These are phyloP conservation scores for Aquatica leii DNA, from an alignment of 2,888 invertebrate genomes.

Conservation along the genomic window DNA sequence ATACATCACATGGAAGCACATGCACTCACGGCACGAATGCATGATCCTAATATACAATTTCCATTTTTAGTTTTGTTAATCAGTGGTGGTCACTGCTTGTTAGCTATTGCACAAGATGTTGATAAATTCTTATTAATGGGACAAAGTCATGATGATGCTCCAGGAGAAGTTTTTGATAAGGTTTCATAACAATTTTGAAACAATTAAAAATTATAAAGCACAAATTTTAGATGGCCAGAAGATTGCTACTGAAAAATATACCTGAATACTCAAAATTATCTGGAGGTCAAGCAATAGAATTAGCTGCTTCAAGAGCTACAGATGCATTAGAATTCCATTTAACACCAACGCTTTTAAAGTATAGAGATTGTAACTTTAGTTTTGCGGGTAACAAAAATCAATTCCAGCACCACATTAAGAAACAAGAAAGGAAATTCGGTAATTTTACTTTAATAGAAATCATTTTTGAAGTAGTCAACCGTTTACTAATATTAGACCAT, in stretches of 20 bases:
- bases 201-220: too few species aligned
- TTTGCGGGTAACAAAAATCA: constrained; percentile 83
- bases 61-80: constrained; percentile 90
- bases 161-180: constrained; percentile 95
- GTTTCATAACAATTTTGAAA: constrained; percentile 56
- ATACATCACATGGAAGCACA: constrained; percentile 99
- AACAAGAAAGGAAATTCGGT: constrained; percentile 40
- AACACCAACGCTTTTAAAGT: constrained; percentile 68
- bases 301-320: constrained; percentile 74
- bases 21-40: constrained; percentile 87
- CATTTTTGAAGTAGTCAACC: neutral
- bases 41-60: constrained; percentile 72
- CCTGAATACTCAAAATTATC: constrained; percentile 75
- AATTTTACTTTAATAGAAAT: neutral
- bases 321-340: constrained; percentile 73
- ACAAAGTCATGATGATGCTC: constrained; percentile 81
- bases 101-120: constrained; percentile 77
- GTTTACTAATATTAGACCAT: neutral
- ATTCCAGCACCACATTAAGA: constrained; percentile 54
- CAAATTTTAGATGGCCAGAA: constrained; percentile 72
- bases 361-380: constrained; percentile 89
- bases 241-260: constrained; percentile 82
- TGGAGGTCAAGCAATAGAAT: constrained; percentile 89
- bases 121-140: constrained; percentile 84
- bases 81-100: constrained; percentile 92